phyloP scores from a whole-genome alignment of 2,888 invertebrate species.

The Meta bourneti region DNA sequence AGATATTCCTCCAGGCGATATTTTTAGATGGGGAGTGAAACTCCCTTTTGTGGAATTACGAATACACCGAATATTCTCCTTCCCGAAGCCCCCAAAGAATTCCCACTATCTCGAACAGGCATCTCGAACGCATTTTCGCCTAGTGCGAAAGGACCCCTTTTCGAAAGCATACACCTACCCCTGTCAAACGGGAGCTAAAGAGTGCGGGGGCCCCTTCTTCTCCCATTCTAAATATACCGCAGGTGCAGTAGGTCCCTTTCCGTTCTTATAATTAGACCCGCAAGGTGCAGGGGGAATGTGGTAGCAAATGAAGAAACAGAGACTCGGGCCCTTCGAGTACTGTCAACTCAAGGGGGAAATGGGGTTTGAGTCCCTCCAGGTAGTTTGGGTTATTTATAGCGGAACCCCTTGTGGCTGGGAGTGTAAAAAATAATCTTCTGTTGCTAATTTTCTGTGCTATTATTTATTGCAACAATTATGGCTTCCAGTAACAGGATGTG shows the following conservation, averaged over 20 bases:
- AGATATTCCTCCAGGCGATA: not conserved
- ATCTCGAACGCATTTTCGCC: not conserved
- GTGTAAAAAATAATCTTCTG: not conserved
- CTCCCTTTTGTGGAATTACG: not conserved
- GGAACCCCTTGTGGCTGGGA: not conserved
- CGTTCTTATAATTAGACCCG: conserved; percentile 48
- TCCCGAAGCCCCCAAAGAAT: not conserved
- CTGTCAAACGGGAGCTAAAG: conserved; percentile 38
- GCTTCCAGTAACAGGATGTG: not conserved
- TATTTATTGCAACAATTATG: not conserved
- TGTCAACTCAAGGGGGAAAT: not conserved
- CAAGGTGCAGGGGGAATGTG: conserved; percentile 7
- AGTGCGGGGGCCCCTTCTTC: not conserved
- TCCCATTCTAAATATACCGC: conserved; percentile 51
- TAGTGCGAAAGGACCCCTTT: not conserved
- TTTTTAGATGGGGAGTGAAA: not conserved
- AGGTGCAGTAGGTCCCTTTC: conserved; percentile 5
- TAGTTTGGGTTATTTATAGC: not conserved
- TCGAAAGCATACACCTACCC: conserved; percentile 15
- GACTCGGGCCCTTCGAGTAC: not conserved
- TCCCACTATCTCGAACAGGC: not conserved
- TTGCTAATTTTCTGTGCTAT: not conserved
- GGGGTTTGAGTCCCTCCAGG: not conserved
- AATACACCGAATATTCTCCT: not conserved
- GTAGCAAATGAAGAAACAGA: conserved; percentile 2